phyloP scores from a whole-genome alignment of 2,113 vertebrate species.

The Scytalopus superciliaris region DNA sequence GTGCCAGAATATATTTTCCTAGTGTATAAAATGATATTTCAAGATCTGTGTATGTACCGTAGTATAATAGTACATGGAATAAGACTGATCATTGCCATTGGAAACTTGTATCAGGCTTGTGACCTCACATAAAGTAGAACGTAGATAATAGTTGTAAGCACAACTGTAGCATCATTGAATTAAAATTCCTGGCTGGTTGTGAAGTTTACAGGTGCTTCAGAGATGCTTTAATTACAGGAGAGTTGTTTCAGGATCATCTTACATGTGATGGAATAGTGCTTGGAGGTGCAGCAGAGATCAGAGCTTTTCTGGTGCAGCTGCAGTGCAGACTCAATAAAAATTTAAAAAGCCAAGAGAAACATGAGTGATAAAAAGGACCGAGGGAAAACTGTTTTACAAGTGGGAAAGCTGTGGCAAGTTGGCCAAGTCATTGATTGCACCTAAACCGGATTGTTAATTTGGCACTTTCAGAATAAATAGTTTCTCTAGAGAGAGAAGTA shows the following conservation, averaged over 20 bases:
- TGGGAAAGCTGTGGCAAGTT: not conserved
- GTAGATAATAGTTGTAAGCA: not conserved
- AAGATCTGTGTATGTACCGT: not conserved
- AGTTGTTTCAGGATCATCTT: not conserved
- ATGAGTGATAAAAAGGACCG: not conserved
- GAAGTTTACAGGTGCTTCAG: not conserved
- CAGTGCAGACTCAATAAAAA: constrained; percentile 12
- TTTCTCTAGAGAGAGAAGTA: not conserved
- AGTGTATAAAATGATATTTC: not conserved
- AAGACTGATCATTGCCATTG: not conserved
- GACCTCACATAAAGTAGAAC: not conserved
- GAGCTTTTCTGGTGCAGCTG: not conserved
- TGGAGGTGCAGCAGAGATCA: not conserved
- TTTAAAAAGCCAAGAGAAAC: not conserved
- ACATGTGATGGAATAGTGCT: not conserved
- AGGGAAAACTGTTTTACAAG: not conserved
- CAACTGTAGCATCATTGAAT: not conserved
- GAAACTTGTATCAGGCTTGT: not conserved
- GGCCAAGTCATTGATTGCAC: not conserved
- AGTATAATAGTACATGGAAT: not conserved
- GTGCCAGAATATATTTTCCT: not conserved
- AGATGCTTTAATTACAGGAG: constrained; percentile 4
- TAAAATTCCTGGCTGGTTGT: not conserved
- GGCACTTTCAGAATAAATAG: not conserved
- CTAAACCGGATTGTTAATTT: not conserved